phyloP scores from a whole-genome alignment of 2,113 vertebrate species.

The Cheilinus undulatus region DNA sequence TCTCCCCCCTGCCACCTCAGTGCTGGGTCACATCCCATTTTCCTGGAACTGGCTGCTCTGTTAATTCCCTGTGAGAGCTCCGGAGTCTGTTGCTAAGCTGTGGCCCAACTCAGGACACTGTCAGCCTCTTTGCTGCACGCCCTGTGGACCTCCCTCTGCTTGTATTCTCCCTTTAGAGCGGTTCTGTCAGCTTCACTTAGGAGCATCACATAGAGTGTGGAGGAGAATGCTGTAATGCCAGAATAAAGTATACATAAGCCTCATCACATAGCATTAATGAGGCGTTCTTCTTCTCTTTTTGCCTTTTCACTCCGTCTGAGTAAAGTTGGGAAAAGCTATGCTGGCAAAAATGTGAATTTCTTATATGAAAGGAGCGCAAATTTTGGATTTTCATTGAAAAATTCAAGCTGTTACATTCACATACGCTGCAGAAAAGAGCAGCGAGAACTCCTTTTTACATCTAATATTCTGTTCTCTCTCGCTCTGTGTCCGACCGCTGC shows the following conservation, averaged over 20 bases:
- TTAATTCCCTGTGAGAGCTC: constrained; percentile 66
- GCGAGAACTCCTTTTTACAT: constrained; percentile 1
- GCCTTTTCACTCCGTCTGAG: background rate
- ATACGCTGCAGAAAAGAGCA: background rate
- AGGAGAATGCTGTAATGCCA: background rate
- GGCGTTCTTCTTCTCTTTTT: background rate
- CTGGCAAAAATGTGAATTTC: background rate
- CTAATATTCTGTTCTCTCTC: background rate
- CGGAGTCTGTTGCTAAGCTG: constrained; percentile 36
- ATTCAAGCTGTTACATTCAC: background rate
- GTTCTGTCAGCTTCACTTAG: constrained; percentile 12
- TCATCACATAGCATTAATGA: background rate
- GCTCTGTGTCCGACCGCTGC: constrained; percentile 15
- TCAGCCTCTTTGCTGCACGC: constrained; percentile 43
- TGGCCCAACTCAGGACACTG: constrained; percentile 42
- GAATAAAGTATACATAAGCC: background rate
- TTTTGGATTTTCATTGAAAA: background rate
- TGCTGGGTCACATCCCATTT: constrained; percentile 63
- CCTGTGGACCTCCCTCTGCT: constrained; percentile 31
- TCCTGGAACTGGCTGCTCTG: constrained; percentile 54
- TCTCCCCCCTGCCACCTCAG: constrained; percentile 10
- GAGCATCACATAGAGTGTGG: background rate
- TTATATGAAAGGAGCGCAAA: background rate
- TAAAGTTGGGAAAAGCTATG: background rate
- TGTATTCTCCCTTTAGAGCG: constrained; percentile 16